phyloP scores from a whole-genome alignment of 2,113 vertebrate genomes.

The Brachypodius melanocephalos region DNA sequence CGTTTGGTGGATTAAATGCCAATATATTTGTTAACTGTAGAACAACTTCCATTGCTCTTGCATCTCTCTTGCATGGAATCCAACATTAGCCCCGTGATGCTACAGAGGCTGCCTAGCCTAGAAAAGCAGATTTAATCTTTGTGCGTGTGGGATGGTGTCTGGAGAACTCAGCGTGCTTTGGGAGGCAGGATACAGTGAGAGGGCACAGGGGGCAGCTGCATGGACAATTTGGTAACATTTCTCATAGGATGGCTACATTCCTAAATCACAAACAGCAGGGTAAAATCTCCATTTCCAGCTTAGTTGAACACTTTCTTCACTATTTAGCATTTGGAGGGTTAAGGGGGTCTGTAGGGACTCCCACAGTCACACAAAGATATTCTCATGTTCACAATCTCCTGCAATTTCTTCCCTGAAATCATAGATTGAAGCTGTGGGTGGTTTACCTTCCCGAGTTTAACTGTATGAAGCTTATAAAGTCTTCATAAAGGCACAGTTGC shows the following conservation, averaged over 20 bases:
- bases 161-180: background rate
- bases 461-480: background rate
- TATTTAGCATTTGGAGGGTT: background rate
- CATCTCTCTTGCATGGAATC: background rate
- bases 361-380: background rate
- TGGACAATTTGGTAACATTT: background rate
- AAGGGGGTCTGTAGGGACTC: background rate
- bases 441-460: background rate
- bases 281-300: background rate
- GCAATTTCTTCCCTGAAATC: background rate
- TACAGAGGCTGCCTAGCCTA: background rate
- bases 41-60: background rate
- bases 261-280: background rate
- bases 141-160: background rate
- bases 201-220: background rate
- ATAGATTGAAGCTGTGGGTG: background rate
- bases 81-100: background rate
- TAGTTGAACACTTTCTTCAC: background rate
- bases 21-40: slow-evolving; percentile 9
- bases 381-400: background rate
- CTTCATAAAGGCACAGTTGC: background rate
- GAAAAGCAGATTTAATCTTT: background rate
- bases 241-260: background rate
- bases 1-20: slow-evolving; percentile 19
- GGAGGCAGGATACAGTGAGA: background rate